Evolutionary conservation across 2,888 invertebrate genomes (phyloP).

Genomic region (Eilema sororculum): DNA sequence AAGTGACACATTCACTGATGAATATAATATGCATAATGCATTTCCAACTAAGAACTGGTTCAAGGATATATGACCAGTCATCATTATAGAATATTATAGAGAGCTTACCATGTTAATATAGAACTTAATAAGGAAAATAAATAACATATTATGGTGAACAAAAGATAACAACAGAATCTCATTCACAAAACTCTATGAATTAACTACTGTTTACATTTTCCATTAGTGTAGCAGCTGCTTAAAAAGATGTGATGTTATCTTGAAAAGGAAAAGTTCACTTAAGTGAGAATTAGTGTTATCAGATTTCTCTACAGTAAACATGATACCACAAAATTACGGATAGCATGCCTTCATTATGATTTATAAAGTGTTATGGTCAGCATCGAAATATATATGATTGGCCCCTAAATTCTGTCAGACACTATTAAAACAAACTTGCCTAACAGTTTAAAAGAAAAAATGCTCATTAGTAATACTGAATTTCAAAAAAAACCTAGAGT

Average conservation of each 20-base stretch:
- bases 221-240: background rate
- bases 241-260: constrained; percentile 10
- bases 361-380: background rate
- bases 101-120: background rate
- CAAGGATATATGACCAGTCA: no score
- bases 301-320: background rate
- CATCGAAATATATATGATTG: background rate
- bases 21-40: no score
- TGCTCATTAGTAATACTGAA: no score
- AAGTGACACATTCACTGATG: no score
- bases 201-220: background rate
- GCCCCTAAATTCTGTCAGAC: background rate
- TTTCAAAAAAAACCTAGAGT: no score
- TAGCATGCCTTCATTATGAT: background rate
- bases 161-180: background rate
- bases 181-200: background rate
- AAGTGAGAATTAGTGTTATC: constrained; percentile 17
- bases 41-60: no score
- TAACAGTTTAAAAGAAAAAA: no score
- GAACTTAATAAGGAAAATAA: background rate
- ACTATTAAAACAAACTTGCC: no score
- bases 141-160: background rate
- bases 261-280: constrained; percentile 12
- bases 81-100: background rate
- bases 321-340: background rate